phyloP scores from a whole-genome alignment of 2,888 invertebrate species.

The Andricus curvator region DNA sequence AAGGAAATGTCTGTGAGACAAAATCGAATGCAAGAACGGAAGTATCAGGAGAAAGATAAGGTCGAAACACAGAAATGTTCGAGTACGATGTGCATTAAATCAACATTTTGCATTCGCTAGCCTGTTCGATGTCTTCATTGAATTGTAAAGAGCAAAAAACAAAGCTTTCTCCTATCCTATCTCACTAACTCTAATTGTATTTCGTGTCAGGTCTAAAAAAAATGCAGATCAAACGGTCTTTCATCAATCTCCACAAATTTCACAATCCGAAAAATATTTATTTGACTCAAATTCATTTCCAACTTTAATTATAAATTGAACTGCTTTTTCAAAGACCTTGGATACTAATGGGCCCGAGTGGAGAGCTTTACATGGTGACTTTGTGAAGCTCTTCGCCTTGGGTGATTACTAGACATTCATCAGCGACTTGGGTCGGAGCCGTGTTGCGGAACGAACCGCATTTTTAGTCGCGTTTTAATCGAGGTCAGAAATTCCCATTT shows the following conservation, averaged over 20 bases:
- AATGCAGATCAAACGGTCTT: neutral
- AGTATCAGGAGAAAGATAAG: constrained; percentile 21
- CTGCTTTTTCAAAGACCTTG: neutral
- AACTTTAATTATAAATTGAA: neutral
- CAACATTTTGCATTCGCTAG: constrained; percentile 21
- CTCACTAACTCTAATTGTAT: neutral
- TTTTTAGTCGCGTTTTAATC: too few relatives aligned
- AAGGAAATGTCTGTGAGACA: neutral
- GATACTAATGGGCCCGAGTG: too few relatives aligned
- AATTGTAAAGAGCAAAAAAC: neutral
- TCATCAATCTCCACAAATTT: neutral
- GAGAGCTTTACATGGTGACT: too few relatives aligned
- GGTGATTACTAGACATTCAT: too few relatives aligned
- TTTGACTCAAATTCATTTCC: neutral
- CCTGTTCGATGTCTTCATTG: neutral
- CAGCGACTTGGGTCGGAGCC: too few relatives aligned
- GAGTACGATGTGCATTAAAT: constrained; percentile 15
- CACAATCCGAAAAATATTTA: neutral
- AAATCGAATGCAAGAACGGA: constrained; percentile 34
- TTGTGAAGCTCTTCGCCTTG: too few relatives aligned
- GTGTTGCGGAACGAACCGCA: too few relatives aligned
- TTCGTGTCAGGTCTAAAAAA: neutral
- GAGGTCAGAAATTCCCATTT: too few relatives aligned
- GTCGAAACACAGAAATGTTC: constrained; percentile 7
- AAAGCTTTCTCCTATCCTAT: constrained; percentile 1